These are phyloP conservation scores for Plutomurus gul DNA, from an alignment of 1,140 invertebrate genomes.

Conservation along the genomic window DNA sequence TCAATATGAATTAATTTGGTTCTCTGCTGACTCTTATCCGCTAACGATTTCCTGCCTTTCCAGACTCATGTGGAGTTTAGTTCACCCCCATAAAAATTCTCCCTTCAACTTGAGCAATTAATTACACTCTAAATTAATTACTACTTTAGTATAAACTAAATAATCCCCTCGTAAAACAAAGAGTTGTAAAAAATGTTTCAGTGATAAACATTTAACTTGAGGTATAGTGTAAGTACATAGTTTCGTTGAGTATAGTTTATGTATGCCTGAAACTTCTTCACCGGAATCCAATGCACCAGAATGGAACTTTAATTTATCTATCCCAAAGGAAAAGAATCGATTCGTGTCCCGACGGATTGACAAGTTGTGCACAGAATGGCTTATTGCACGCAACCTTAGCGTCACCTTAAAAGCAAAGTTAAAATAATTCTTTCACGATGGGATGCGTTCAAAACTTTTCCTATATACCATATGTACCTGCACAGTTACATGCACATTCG, in stretches of 20 bases:
- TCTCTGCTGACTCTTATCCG: neutral
- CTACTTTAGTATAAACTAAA: neutral
- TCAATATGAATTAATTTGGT: slow-evolving; percentile 5
- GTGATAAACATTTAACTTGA: neutral
- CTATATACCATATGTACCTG: too few species aligned
- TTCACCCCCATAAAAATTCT: neutral
- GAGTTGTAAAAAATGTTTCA: neutral
- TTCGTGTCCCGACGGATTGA: slow-evolving; percentile 8
- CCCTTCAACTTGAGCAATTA: neutral
- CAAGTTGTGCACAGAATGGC: slow-evolving; percentile 12
- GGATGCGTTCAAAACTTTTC: too few species aligned
- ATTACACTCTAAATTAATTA: slow-evolving; percentile 10
- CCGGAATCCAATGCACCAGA: neutral
- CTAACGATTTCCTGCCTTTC: too few species aligned
- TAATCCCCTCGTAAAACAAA: neutral
- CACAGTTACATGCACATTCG: too few species aligned
- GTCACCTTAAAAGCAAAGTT: neutral
- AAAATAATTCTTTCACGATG: neutral
- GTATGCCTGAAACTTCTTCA: too few species aligned
- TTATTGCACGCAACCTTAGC: slow-evolving; percentile 4
- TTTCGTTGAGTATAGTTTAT: neutral
- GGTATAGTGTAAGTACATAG: neutral
- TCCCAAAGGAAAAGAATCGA: slow-evolving; percentile 12
- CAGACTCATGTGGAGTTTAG: too few species aligned
- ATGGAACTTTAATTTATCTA: slow-evolving; percentile 18